Evolutionary conservation across 2,113 vertebrate genomes (phyloP).

Genomic region (Arizona elegans): DNA sequence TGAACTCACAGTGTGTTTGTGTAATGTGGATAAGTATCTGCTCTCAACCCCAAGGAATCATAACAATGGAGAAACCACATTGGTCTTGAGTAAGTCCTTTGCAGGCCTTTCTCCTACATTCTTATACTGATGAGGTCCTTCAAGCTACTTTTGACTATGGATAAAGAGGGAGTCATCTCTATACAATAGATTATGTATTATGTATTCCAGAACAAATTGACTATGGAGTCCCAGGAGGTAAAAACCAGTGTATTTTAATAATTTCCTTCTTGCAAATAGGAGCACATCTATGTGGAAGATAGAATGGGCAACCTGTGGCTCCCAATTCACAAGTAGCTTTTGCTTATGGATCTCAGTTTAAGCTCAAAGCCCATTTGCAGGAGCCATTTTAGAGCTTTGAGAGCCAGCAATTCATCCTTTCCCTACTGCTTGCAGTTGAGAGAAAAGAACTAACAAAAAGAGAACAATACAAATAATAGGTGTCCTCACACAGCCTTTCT

Average conservation of each 20-base stretch:
- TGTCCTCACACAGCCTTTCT: background rate
- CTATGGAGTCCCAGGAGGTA: background rate
- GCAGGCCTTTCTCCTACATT: too few relatives aligned
- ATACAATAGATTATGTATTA: background rate
- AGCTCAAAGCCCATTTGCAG: background rate
- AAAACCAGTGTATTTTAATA: background rate
- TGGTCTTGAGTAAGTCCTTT: background rate
- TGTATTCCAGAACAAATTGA: background rate
- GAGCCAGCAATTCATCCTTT: background rate
- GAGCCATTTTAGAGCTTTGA: background rate
- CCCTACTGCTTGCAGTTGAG: background rate
- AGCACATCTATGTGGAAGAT: background rate
- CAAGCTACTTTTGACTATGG: background rate
- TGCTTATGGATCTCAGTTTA: background rate
- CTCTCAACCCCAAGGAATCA: background rate
- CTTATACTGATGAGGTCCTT: background rate
- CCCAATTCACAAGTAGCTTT: background rate
- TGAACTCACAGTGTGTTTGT: background rate
- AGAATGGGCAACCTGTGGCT: background rate
- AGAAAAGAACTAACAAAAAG: background rate
- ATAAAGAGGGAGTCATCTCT: background rate
- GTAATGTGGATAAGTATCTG: background rate
- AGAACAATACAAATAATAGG: background rate
- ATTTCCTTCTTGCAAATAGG: background rate
- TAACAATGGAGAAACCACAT: background rate